phyloP scores from a whole-genome alignment of 1,140 invertebrate genomes.

The Drosophila ficusphila region DNA sequence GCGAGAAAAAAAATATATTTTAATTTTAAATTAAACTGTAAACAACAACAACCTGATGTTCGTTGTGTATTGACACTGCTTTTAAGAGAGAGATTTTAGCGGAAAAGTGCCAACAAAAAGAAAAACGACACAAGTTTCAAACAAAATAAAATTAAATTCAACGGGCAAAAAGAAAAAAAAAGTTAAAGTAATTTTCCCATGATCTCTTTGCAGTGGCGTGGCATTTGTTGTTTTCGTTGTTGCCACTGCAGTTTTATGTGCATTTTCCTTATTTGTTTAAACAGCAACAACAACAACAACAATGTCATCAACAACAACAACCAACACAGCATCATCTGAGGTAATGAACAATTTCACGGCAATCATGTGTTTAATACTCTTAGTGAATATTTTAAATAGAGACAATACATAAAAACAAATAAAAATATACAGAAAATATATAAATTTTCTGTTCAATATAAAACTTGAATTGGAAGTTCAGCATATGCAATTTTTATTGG shows the following conservation, averaged over 20 bases:
- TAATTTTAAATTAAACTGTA: conserved; percentile 72
- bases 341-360: conserved; percentile 62
- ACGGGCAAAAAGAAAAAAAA: conserved; percentile 1
- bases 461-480: too few relatives aligned
- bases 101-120: conserved; percentile 30
- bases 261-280: conserved; percentile 80
- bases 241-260: conserved; percentile 54
- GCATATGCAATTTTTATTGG: too few relatives aligned
- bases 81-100: conserved; percentile 52
- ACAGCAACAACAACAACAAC: conserved; percentile 40
- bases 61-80: conserved; percentile 59
- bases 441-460: too few relatives aligned
- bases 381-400: not conserved
- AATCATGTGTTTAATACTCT: conserved; percentile 55
- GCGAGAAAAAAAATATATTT: conserved; percentile 53
- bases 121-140: conserved; percentile 32
- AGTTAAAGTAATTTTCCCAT: conserved; percentile 73
- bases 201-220: conserved; percentile 55
- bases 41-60: conserved; percentile 54
- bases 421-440: too few relatives aligned
- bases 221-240: conserved; percentile 28
- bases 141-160: conserved; percentile 59
- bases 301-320: conserved; percentile 29
- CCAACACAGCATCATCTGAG: conserved; percentile 11
- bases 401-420: too few relatives aligned